Base-by-base conservation (phyloP, 1,140 invertebrate species). In the Leptonema lineaticorne region DNA sequence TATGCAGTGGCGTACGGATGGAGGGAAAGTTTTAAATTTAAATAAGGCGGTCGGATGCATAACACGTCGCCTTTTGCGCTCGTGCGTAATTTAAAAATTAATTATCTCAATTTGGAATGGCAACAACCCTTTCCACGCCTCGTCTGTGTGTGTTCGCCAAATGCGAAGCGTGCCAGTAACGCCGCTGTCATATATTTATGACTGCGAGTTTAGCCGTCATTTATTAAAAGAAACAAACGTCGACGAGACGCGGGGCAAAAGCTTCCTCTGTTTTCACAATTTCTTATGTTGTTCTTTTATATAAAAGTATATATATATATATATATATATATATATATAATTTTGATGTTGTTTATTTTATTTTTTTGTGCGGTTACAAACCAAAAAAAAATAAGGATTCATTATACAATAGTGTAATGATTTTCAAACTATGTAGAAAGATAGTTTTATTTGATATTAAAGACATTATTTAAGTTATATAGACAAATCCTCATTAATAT, bases 191-290 rank as follows among this genome's bases (percentile, higher is more conserved):
- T 53, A 53, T 26, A 53, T 53, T 53, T 26, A 53, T 53, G 50
- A 53, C 50, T 11, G 24, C 22, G 18, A 53, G 50, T 24, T 53
- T 26, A 53, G 20, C 50, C 50, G 50, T 53, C 18, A 53, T 53
- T 53, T 53, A 53, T 53, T 53, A 53, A 53, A 53, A 53, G 50
- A 53, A 53, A 53, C 50, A 53, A 53, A 53, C 50, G 22, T 24
- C 9, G 37, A 45, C 4, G 11, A 6, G 11, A 14, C 11, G 16
- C 11, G 37, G 11, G 37, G 2, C 11, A 53, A 22, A 26, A 26
- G 4, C 4, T 14, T 24, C 46, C 3, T n/a, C 22, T 14, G 14
- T 14, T 53, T 26, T 11, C 9, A 26, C 8, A 53, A 18, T 24
- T 11, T 8, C 18, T 20, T 20, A 20, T 18, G 16, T 18, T 20